Base-by-base conservation (phyloP, 2,797 vertebrate species). In the Triplophysa bombifrons region DNA sequence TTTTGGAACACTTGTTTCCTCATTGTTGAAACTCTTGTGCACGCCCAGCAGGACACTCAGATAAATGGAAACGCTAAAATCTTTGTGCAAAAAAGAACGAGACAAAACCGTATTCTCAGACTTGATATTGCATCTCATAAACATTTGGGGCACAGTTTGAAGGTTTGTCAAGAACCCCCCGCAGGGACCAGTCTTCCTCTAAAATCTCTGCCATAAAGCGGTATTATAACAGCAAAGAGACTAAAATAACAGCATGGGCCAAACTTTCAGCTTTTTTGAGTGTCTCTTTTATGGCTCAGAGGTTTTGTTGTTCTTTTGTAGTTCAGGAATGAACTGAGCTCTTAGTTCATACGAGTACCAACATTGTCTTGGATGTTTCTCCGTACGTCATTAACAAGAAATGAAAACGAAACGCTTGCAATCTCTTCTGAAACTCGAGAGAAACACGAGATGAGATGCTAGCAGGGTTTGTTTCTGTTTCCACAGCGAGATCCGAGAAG, bases 91-190 rank as follows among this genome's bases (percentile, higher is more conserved):
- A 63, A 63, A 34, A 2, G 4, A 64, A 64, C 41, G 3, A 60
- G 60, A 55, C 51, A 7, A 66, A 64, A 74, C 64, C 55, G 61
- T 46, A 63, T 82, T 78, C 22, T 80, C 46, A 61, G 76, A 46
- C 44, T 64, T 60, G 51, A 70, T 69, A 73, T 65, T 55, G 48
- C 64, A 65, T 82, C 69, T 82, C 27, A 56, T 68, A 72, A 46
- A 74, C 56, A 50, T 68, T 82, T 74, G 2, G n/a, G 67, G 55
- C 60, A 72, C 27, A 51, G 19, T 63, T 61, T 63, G 56, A 19
- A 20, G 13, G 53, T 30, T 76, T 76, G 41, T 53, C 58, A 41
- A 73, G 2, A 4, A 51, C 69, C 41, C 46, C 61, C 67, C 41
- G 14, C 27, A 58, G 56, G 20, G 55, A 61, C 50, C 44, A 78